Evolutionary conservation across 2,113 vertebrate species (phyloP).

Genomic region (Catharus bicknelli): DNA sequence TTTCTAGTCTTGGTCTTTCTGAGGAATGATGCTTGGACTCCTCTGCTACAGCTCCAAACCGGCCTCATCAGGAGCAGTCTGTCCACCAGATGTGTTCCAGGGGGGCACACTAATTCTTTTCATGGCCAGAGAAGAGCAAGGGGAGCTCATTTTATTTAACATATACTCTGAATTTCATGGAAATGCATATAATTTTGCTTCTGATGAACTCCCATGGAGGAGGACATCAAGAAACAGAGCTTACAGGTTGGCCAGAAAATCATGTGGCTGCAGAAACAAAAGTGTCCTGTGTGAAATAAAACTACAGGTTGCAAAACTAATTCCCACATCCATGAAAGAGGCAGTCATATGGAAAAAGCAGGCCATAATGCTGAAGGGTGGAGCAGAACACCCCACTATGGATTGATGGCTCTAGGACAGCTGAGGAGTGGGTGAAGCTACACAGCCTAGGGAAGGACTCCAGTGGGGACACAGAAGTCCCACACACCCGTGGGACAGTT

Average conservation of each 20-base stretch:
- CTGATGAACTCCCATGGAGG: neutral
- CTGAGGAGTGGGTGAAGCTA: neutral
- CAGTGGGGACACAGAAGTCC: rapidly evolving
- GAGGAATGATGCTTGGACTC: neutral
- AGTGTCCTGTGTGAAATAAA: neutral
- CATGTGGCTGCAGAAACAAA: neutral
- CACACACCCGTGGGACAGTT: rapidly evolving
- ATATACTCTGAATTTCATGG: neutral
- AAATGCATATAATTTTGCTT: neutral
- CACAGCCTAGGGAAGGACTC: neutral
- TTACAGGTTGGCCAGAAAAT: neutral
- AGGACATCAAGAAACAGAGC: neutral
- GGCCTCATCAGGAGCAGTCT: neutral
- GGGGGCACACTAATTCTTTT: neutral
- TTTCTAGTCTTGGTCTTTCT: neutral
- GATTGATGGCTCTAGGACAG: neutral
- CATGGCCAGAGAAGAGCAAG: neutral
- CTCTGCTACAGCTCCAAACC: neutral
- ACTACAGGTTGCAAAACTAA: neutral
- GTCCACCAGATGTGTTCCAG: neutral
- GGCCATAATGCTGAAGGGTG: neutral
- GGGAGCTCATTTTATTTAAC: neutral
- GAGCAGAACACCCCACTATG: rapidly evolving
- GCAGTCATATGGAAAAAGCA: neutral
- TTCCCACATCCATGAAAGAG: neutral